Evolutionary conservation across 1,140 invertebrate species (phyloP), one percentile per base, ranked within the genome.

Genomic region (Drosophila sulfurigaster): DNA sequence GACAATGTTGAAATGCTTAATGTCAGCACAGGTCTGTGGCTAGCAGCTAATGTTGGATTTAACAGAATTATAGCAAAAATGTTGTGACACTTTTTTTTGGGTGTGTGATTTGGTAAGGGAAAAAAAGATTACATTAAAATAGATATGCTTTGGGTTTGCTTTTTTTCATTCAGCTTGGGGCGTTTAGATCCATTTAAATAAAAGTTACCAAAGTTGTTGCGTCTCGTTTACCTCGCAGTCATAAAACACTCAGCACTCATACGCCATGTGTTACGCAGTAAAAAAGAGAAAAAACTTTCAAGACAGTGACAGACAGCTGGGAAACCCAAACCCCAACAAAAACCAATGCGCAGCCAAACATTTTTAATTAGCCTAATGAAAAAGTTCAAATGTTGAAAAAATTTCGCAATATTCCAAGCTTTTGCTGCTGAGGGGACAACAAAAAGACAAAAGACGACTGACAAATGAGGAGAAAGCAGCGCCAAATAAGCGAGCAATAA

Each of bases 331-430:
- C 32, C 32, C 7, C 5, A 73, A 58, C 35, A 25, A 28, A 58
- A 67, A 28, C 71, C 38, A 52, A 51, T 30, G 13, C 52, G 20
- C 57, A 45, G 52, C 59, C 64, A 77, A 73, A 83, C 69, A 89
- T 81, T 89, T 89, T 89, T 89, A 89, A 89, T 89, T 89, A 89
- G 86, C 78, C 85, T 85, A 89, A 89, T 89, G 85, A 89, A 89
- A 89, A 89, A 89, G 78, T 89, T 89, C 63, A 85, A 89, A 85
- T 86, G 79, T 78, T 16, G 57, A 86, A 79, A 59, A 62, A 68
- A 52, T 67, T 73, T 52, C 51, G 75, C 63, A 73, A 71, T 77
- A 78, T 81, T 48, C 48, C 56, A 58, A 54, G 67, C 20, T 56
- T 16, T 48, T 51, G 45, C 8, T 46, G 49, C 43, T 41, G 57